Conservation (phyloP, 2,888 invertebrate species). For the Stenodera caucasica region DNA sequence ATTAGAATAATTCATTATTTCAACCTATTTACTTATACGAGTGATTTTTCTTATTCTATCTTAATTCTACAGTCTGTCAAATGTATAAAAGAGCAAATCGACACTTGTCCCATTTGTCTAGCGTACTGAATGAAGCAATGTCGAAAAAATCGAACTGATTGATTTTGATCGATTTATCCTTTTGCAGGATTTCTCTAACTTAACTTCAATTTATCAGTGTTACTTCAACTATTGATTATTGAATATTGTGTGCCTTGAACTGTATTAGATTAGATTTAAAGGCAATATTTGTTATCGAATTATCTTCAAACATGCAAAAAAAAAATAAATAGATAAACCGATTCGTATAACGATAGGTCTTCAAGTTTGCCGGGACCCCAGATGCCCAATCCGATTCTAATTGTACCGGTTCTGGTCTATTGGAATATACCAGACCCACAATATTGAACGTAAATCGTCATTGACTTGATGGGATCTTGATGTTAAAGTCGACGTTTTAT, state of each 20-base stretch:
- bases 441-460: conserved; percentile 32
- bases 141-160: conserved; percentile 6
- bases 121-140: background rate
- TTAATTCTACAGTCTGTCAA: background rate
- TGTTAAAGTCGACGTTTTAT: conserved; percentile 38
- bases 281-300: background rate
- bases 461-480: conserved; percentile 36
- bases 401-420: conserved; percentile 40
- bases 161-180: conserved; percentile 4
- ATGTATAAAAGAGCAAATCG: background rate
- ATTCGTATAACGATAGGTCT: conserved; percentile 7
- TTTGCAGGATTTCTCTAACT: background rate
- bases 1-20: too few species aligned
- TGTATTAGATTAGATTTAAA: background rate
- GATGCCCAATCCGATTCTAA: conserved; percentile 38
- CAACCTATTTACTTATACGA: background rate
- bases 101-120: conserved; percentile 2
- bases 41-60: background rate
- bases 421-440: conserved; percentile 31
- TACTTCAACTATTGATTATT: conserved; percentile 1
- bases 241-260: too few species aligned
- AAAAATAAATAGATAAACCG: conserved; percentile 1
- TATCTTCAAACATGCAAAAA: conserved; percentile 12
- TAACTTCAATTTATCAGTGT: background rate
- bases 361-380: conserved; percentile 15